Conservation (phyloP, 2,113 vertebrate genomes). For the Donacobius atricapilla region DNA sequence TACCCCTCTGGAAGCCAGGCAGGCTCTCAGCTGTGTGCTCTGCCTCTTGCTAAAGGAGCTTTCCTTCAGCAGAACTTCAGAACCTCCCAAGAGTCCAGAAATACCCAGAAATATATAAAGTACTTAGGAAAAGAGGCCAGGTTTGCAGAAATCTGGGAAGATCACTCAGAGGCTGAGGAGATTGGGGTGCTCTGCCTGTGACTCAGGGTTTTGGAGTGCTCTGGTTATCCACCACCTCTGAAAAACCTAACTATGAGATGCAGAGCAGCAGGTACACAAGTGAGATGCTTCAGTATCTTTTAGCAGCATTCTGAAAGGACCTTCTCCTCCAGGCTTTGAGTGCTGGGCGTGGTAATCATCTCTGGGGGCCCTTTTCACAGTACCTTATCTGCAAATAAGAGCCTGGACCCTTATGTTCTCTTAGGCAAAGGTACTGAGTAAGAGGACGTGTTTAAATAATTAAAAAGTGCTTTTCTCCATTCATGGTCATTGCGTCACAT, state of each 20-base stretch:
- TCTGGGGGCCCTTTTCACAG: not conserved
- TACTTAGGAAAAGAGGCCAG: not conserved
- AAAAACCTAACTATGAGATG: not conserved
- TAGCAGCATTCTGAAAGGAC: not conserved
- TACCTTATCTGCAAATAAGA: not conserved
- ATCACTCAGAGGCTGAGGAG: not conserved
- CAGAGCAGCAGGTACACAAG: not conserved
- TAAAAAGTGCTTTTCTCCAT: not conserved
- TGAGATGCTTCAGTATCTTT: not conserved
- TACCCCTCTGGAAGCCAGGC: not conserved
- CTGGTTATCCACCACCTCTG: not conserved
- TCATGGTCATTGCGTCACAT: rapidly evolving
- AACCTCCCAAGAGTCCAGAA: not conserved
- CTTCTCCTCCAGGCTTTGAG: not conserved
- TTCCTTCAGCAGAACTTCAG: not conserved
- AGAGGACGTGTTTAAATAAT: not conserved
- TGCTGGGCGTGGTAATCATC: not conserved
- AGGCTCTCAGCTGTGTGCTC: not conserved
- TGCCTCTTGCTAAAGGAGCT: not conserved
- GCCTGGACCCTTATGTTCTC: not conserved
- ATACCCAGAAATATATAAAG: not conserved
- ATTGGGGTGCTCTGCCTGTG: not conserved
- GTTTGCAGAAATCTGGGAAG: not conserved
- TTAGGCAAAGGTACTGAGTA: not conserved
- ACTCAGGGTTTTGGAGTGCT: not conserved